phyloP scores from a whole-genome alignment of 2,888 invertebrate species.

The Caenorhabditis virilis region DNA sequence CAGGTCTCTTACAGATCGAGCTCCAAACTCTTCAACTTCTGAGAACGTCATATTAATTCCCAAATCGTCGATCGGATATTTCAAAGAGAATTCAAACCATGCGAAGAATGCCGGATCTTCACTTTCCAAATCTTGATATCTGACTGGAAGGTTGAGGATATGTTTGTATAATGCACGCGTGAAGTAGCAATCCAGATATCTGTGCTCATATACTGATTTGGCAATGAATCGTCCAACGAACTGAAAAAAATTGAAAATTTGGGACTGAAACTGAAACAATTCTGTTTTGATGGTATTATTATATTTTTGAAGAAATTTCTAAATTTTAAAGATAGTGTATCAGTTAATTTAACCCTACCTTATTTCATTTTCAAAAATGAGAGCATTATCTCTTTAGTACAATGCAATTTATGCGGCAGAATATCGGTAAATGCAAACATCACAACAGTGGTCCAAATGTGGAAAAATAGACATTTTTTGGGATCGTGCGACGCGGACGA shows the following conservation, averaged over 20 bases:
- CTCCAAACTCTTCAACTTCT: constrained; percentile 83
- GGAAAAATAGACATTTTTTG: no score
- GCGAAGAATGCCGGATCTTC: constrained; percentile 85
- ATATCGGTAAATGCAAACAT: no score
- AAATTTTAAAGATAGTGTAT: not conserved
- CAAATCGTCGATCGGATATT: constrained; percentile 81
- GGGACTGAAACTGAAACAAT: not conserved
- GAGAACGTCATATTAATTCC: constrained; percentile 85
- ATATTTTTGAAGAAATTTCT: not conserved
- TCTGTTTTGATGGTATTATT: no score
- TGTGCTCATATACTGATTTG: constrained; percentile 89
- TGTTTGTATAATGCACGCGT: constrained; percentile 90
- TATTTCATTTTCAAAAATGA: no score
- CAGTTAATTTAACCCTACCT: no score
- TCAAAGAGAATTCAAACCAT: constrained; percentile 83
- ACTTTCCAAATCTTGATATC: constrained; percentile 67
- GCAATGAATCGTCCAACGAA: constrained; percentile 89
- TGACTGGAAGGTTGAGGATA: constrained; percentile 83
- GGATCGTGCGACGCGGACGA: no score
- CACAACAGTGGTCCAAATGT: no score
- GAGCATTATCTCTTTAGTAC: no score
- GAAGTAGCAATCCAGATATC: constrained; percentile 81
- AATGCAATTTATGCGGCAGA: no score
- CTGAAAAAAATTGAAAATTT: constrained; percentile 52
- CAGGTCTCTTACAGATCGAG: constrained; percentile 82